These are phyloP conservation scores for Psammodynastes pulverulentus DNA, from an alignment of 2,113 vertebrate genomes.

Conservation along the genomic window DNA sequence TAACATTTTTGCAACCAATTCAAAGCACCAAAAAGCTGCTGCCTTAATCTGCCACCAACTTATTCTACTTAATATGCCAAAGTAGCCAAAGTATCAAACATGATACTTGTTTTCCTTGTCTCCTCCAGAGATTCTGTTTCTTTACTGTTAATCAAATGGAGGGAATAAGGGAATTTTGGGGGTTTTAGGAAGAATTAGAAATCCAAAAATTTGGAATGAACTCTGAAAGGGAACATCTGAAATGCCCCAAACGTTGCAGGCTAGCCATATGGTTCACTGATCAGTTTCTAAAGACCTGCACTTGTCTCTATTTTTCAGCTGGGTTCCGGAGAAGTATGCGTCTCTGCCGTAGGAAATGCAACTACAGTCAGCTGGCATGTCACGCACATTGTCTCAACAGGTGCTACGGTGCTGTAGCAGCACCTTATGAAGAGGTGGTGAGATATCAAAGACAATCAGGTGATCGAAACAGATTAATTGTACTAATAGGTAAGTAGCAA, in stretches of 20 bases:
- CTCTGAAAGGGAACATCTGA: not conserved
- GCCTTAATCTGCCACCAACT: not conserved
- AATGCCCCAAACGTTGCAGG: not conserved
- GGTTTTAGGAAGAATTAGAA: not conserved
- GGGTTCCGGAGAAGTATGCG: slow-evolving; percentile 92
- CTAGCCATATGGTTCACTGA: not conserved
- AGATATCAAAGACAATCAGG: slow-evolving; percentile 79
- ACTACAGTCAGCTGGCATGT: slow-evolving; percentile 62
- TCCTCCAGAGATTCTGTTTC: not conserved
- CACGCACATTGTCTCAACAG: slow-evolving; percentile 61
- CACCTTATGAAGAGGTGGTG: slow-evolving; percentile 89
- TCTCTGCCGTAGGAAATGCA: slow-evolving; percentile 78
- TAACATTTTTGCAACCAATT: not conserved
- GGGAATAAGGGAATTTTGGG: not conserved
- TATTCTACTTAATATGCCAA: not conserved
- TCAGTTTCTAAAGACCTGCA: not conserved
- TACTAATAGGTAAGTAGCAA: slow-evolving; percentile 81
- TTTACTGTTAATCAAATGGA: not conserved
- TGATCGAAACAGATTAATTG: slow-evolving; percentile 79
- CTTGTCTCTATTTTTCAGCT: slow-evolving; percentile 64
- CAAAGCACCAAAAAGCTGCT: not conserved
- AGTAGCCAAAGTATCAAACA: not conserved
- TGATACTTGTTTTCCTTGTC: not conserved
- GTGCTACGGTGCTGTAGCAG: slow-evolving; percentile 61
- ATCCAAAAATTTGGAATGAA: not conserved